Conservation (phyloP, 2,888 invertebrate genomes). For the Lydus trimaculatus region DNA sequence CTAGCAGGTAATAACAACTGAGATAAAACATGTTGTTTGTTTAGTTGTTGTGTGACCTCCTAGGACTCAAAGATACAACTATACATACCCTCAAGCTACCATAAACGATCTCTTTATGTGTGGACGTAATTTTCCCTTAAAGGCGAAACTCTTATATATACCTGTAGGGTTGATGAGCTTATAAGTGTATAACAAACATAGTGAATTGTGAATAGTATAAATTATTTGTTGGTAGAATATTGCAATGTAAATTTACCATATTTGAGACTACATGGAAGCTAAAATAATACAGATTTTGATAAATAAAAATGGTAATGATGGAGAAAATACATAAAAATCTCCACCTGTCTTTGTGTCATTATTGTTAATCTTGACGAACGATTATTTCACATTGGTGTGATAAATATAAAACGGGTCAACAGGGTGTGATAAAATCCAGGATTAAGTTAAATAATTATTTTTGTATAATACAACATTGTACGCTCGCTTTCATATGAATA, state of each 20-base stretch:
- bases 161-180: conserved; percentile 31
- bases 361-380: no score
- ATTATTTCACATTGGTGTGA: no score
- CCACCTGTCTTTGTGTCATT: no score
- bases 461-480: no score
- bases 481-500: no score
- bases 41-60: conserved; percentile 32
- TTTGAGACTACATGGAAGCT: no score
- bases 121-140: conserved; percentile 30
- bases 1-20: conserved; percentile 31
- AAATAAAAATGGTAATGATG: no score
- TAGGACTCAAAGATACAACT: conserved; percentile 21
- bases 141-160: conserved; percentile 25
- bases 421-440: no score
- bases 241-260: conserved; percentile 22
- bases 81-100: conserved; percentile 24
- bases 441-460: no score
- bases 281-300: no score
- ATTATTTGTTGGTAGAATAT: conserved; percentile 20
- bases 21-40: conserved; percentile 34
- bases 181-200: conserved; percentile 31
- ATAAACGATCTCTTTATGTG: conserved; percentile 32
- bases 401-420: no score
- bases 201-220: conserved; percentile 19
- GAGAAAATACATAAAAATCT: no score